Base-by-base conservation (phyloP, 1,140 invertebrate species). In the Amphibalanus amphitrite region DNA sequence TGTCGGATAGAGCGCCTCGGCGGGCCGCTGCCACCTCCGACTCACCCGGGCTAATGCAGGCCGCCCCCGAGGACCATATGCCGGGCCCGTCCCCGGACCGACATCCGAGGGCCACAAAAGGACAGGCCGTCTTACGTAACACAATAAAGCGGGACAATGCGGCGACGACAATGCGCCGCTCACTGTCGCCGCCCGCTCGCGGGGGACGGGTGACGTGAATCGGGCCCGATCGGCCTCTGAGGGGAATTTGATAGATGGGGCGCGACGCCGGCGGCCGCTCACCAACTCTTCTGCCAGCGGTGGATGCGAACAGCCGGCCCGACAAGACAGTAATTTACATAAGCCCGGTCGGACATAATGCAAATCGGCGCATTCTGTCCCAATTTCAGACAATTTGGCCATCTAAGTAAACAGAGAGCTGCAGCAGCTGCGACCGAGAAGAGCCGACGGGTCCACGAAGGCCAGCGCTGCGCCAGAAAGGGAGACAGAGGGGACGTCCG, bases 331-430 rank as follows among this genome's bases (percentile, higher is more conserved):
- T 20, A 20, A 59, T 59, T 59, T 59, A 20, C 47, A 59, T 59
- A 59, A 59, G 13, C 13, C 47, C 47, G 47, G 47, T 20, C 47
- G 47, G 47, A 20, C 47, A 59, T 23, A 59, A 59, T 59, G 47
- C 47, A 59, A 59, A 59, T 59, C 47, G 47, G 47, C 47, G 47
- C 47, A 59, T 59, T 59, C 47, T 59, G 47, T 59, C 47, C 47
- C 47, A 59, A 59, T 59, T 59, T 59, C 47, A 59, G 47, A 59
- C 47, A 59, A 59, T 59, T 59, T 59, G 47, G 47, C 47, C 47
- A 59, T 59, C 47, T 59, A 23, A 59, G 47, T 59, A 59, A 59
- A 59, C 47, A 59, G 47, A 59, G 47, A 38, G 33, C 33, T 38
- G 33, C 6, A 8, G 6, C 47, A 59, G 47, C 47, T 59, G 47